Conservation (phyloP, 2,888 invertebrate genomes). For the Mellilla xanthometata region DNA sequence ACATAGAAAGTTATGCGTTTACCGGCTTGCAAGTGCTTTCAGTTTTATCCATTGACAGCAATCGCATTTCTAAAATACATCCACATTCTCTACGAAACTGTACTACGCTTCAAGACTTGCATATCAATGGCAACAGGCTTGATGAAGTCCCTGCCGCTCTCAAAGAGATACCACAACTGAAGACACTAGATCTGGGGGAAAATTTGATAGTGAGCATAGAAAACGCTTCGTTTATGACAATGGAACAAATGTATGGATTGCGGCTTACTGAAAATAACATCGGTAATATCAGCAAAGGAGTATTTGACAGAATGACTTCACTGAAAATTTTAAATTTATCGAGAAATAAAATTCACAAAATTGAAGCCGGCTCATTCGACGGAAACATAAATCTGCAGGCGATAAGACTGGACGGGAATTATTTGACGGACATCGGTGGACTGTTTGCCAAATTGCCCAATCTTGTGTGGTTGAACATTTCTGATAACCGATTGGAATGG, state of each 20-base stretch:
- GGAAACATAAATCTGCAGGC: slow-evolving; percentile 90
- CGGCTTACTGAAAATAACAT: slow-evolving; percentile 93
- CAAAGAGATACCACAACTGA: slow-evolving; percentile 88
- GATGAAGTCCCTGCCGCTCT: slow-evolving; percentile 89
- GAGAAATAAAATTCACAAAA: slow-evolving; percentile 90
- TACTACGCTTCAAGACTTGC: slow-evolving; percentile 90
- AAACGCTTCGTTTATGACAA: slow-evolving; percentile 90
- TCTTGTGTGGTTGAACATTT: slow-evolving; percentile 93
- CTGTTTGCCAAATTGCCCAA: slow-evolving; percentile 91
- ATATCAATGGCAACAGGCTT: slow-evolving; percentile 91
- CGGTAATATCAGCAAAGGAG: slow-evolving; percentile 89
- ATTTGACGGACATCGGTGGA: slow-evolving; percentile 89
- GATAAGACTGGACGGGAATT: slow-evolving; percentile 91
- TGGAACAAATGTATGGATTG: slow-evolving; percentile 91
- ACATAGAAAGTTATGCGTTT: slow-evolving; percentile 89
- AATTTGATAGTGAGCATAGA: slow-evolving; percentile 91
- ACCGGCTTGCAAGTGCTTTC: slow-evolving; percentile 89
- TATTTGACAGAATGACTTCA: slow-evolving; percentile 89
- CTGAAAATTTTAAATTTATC: slow-evolving; percentile 92
- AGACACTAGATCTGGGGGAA: slow-evolving; percentile 92
- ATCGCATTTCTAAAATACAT: slow-evolving; percentile 88
- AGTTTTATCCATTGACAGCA: slow-evolving; percentile 90
- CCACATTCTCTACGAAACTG: slow-evolving; percentile 90
- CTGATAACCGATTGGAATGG: slow-evolving; percentile 91
- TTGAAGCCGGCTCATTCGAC: slow-evolving; percentile 91